These are phyloP conservation scores for Entomobrya proxima DNA, from an alignment of 2,888 invertebrate species.

Conservation along the genomic window DNA sequence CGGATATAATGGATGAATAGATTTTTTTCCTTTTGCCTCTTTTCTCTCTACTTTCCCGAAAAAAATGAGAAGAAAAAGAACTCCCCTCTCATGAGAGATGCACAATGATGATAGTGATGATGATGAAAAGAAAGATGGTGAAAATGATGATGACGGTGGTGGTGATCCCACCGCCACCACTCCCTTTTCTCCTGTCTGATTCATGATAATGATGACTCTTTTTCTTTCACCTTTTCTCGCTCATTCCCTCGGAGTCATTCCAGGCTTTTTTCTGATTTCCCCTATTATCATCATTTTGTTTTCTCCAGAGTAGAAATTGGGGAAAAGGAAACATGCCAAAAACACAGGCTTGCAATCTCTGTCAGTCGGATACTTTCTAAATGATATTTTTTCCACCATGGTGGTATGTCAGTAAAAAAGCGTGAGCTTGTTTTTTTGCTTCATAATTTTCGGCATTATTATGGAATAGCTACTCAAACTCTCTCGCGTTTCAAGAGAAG, in stretches of 20 bases:
- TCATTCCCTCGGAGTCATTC: not conserved
- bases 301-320: too few relatives aligned
- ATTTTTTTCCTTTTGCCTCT: not conserved
- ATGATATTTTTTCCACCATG: too few relatives aligned
- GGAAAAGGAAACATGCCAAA: too few relatives aligned
- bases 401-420: too few relatives aligned
- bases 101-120: not conserved
- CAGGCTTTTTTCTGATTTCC: not conserved
- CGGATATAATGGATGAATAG: constrained; percentile 4
- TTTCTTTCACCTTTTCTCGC: not conserved
- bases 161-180: not conserved
- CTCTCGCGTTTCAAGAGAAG: too few relatives aligned
- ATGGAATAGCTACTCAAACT: too few relatives aligned
- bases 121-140: constrained; percentile 16
- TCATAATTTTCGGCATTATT: too few relatives aligned
- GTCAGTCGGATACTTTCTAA: too few relatives aligned
- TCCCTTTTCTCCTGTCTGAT: constrained; percentile 25
- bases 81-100: constrained; percentile 26
- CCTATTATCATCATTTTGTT: not conserved
- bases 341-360: too few relatives aligned
- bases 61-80: constrained; percentile 6
- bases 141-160: constrained; percentile 22
- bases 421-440: too few relatives aligned
- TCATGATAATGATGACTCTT: constrained; percentile 19
- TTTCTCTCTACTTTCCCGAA: not conserved